Conservation (phyloP, 2,888 invertebrate species). For the Amphipoea oculea region DNA sequence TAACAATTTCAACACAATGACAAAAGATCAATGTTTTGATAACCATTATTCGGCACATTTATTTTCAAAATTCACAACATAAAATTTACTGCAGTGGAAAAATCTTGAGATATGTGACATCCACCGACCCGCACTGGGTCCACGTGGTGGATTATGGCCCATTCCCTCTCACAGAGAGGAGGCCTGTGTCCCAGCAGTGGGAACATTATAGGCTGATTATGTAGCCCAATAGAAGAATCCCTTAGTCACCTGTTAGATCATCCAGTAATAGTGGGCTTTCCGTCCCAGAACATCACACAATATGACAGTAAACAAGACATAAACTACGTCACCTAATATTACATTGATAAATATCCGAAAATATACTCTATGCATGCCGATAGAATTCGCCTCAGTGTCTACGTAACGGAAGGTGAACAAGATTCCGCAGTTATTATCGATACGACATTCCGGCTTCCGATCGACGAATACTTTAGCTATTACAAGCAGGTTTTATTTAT, state of each 20-base stretch:
- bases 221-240: neutral
- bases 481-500: constrained; percentile 38
- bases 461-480: constrained; percentile 20
- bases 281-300: neutral
- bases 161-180: too few relatives aligned
- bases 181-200: too few relatives aligned
- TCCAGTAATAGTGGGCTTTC: neutral
- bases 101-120: neutral
- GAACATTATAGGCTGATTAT: too few relatives aligned
- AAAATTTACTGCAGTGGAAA: neutral
- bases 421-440: constrained; percentile 39
- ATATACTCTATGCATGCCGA: constrained; percentile 1
- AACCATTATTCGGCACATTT: neutral
- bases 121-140: too few relatives aligned
- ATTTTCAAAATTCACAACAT: neutral
- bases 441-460: constrained; percentile 46
- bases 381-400: constrained; percentile 11
- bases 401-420: constrained; percentile 59
- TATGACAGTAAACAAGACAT: neutral
- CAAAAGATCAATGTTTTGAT: neutral
- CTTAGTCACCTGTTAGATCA: neutral
- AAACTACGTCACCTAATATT: neutral
- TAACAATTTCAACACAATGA: neutral
- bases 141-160: too few relatives aligned
- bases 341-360: neutral